phyloP scores from a whole-genome alignment of 2,797 vertebrate species.

The Peromyscus eremicus region DNA sequence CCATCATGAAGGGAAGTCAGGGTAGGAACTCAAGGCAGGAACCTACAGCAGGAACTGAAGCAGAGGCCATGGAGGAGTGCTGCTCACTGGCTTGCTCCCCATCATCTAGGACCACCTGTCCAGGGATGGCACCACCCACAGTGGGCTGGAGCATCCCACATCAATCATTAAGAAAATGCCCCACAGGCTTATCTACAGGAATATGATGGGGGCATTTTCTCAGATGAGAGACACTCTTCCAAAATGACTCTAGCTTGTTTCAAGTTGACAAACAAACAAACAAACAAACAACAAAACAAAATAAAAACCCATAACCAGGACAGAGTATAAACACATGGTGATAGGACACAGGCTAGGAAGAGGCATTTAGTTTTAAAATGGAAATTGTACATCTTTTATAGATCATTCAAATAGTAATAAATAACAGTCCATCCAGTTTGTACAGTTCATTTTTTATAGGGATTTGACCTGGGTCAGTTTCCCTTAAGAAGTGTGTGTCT shows the following conservation, averaged over 20 bases:
- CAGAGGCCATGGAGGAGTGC: neutral
- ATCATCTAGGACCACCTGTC: neutral
- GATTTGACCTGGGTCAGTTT: constrained; percentile 22
- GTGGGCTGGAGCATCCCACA: neutral
- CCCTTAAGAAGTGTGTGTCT: neutral
- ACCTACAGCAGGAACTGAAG: neutral
- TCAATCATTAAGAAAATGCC: neutral
- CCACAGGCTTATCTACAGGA: neutral
- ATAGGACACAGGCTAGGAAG: neutral
- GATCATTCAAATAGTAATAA: neutral
- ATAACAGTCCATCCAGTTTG: neutral
- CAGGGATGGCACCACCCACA: neutral
- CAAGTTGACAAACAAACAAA: neutral
- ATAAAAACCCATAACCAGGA: neutral
- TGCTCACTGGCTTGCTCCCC: neutral
- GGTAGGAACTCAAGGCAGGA: neutral
- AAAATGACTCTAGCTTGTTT: no score
- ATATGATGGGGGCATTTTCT: neutral
- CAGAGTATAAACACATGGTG: neutral
- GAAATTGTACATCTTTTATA: constrained; percentile 20
- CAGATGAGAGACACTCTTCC: neutral
- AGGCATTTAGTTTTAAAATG: constrained; percentile 36
- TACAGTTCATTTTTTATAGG: constrained; percentile 30
- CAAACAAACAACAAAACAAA: neutral
- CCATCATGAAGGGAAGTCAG: neutral